phyloP scores from a whole-genome alignment of 2,113 vertebrate genomes.

The Channa argus region DNA sequence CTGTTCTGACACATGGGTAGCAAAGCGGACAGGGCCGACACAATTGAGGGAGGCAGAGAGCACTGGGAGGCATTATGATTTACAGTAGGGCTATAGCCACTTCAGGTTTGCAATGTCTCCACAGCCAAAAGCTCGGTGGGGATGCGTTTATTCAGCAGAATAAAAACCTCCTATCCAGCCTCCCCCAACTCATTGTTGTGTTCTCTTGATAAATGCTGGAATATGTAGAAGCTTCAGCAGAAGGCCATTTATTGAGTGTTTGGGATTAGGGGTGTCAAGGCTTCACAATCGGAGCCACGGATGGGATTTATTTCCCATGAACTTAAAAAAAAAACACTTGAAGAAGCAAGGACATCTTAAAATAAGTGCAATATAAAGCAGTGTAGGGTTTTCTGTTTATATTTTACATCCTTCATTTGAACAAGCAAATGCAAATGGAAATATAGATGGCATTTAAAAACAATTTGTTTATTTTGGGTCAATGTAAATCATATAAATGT shows the following conservation, averaged over 20 bases:
- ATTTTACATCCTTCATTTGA: too few relatives aligned
- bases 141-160: conserved; percentile 59
- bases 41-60: conserved; percentile 60
- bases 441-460: too few relatives aligned
- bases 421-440: too few relatives aligned
- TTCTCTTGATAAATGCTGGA: conserved; percentile 20
- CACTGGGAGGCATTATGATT: conserved; percentile 63
- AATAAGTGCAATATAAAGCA: too few relatives aligned
- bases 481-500: too few relatives aligned
- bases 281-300: too few relatives aligned
- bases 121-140: conserved; percentile 46
- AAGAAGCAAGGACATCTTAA: too few relatives aligned
- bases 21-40: conserved; percentile 67
- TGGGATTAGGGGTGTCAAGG: too few relatives aligned
- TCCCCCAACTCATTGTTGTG: conserved; percentile 16
- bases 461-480: too few relatives aligned
- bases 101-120: conserved; percentile 62
- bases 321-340: too few relatives aligned
- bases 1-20: conserved; percentile 73
- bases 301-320: too few relatives aligned
- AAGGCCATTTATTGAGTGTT: conserved; percentile 40
- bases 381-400: too few relatives aligned
- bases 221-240: background rate
- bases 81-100: conserved; percentile 63
- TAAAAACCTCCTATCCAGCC: background rate